Conservation (phyloP, 1,140 invertebrate genomes). For the Rhyzopertha dominica region DNA sequence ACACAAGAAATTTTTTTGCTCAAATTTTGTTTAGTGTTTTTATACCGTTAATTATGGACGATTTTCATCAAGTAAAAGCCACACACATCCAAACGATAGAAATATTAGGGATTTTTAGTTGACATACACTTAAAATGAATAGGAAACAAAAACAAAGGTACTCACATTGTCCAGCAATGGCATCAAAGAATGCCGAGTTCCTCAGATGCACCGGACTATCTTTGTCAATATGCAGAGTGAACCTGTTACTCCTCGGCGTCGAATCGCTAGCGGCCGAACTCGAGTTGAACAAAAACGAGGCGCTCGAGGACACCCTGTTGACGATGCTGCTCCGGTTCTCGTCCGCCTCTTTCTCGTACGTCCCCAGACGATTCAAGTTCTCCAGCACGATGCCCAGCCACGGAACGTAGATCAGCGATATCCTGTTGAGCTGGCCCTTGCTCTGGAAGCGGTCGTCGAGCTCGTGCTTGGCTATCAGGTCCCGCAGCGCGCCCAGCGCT, state of each 20-base stretch:
- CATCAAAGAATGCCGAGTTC: constrained; percentile 70
- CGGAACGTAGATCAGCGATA: constrained; percentile 86
- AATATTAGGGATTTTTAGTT: too few relatives aligned
- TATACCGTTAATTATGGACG: too few relatives aligned
- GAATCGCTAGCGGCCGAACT: constrained; percentile 37
- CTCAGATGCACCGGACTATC: constrained; percentile 57
- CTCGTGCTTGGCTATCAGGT: constrained; percentile 89
- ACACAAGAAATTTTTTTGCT: too few relatives aligned
- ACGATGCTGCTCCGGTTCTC: constrained; percentile 43
- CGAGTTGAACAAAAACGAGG: constrained; percentile 35
- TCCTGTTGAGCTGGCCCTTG: constrained; percentile 73
- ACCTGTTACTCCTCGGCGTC: constrained; percentile 39
- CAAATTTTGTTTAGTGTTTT: too few relatives aligned
- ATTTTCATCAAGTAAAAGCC: too few relatives aligned
- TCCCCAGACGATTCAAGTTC: constrained; percentile 63
- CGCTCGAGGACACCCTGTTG: constrained; percentile 50
- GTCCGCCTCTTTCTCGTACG: constrained; percentile 35
- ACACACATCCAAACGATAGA: too few relatives aligned
- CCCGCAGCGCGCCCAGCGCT: constrained; percentile 74
- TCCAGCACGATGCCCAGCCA: constrained; percentile 83
- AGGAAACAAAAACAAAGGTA: constrained; percentile 6
- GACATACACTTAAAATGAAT: neutral
- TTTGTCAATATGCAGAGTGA: constrained; percentile 53
- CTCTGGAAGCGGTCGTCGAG: constrained; percentile 84
- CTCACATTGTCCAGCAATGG: constrained; percentile 69